Percentiles rank a stretch among this genome's conserved stretches.
phyloP scores from a whole-genome alignment of 2,113 vertebrate species.

The Dicentrarchus labrax region DNA sequence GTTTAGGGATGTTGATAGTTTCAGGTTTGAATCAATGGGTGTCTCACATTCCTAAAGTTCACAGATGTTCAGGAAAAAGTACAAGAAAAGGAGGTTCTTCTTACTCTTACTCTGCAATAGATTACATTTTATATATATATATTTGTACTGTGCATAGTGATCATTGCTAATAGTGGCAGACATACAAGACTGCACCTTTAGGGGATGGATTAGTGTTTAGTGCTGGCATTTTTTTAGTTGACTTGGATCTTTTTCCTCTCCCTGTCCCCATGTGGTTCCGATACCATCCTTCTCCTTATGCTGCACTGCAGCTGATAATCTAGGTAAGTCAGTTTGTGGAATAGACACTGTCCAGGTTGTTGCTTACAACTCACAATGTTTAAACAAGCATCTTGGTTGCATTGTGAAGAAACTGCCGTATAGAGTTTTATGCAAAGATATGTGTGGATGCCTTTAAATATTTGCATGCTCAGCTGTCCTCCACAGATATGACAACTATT shows the following conservation, averaged over 20 bases:
- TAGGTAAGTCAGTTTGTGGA: slow-evolving; percentile 79
- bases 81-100: neutral
- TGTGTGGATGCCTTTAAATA: neutral
- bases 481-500: neutral
- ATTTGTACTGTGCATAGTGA: neutral
- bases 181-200: slow-evolving; percentile 22
- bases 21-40: slow-evolving; percentile 14
- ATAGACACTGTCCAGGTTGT: slow-evolving; percentile 44
- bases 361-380: slow-evolving; percentile 25
- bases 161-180: neutral
- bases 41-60: slow-evolving; percentile 13
- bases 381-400: slow-evolving; percentile 29
- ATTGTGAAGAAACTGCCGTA: slow-evolving; percentile 1
- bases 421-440: slow-evolving; percentile 5
- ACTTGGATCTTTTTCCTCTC: slow-evolving; percentile 72
- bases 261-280: slow-evolving; percentile 68
- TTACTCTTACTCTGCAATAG: neutral
- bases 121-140: neutral
- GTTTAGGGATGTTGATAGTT: slow-evolving; percentile 19
- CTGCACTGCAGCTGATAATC: slow-evolving; percentile 81
- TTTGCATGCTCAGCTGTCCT: slow-evolving; percentile 24
- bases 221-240: slow-evolving; percentile 55
- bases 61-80: neutral
- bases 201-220: slow-evolving; percentile 52
- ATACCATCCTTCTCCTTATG: slow-evolving; percentile 63